A percentile compares a stretch with the other conserved stretches of the same genome.
These are phyloP conservation scores for Micrastur ruficollis DNA, from an alignment of 2,797 vertebrate genomes.

Conservation along the genomic window DNA sequence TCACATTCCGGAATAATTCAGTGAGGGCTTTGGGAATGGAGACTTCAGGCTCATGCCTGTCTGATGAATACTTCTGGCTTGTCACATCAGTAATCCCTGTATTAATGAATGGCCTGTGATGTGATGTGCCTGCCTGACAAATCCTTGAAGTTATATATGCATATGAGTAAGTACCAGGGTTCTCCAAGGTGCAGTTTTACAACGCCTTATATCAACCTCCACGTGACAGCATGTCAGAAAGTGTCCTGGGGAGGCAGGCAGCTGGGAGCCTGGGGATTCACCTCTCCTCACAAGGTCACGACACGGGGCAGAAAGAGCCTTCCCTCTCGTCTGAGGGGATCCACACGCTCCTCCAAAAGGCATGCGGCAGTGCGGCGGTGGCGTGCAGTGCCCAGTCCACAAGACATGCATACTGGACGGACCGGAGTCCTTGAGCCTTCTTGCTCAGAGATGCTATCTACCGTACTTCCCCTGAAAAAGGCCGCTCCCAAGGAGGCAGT, in stretches of 20 bases:
- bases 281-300: neutral
- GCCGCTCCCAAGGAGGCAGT: neutral
- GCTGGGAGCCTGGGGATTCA: neutral
- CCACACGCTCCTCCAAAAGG: neutral
- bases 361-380: accelerated
- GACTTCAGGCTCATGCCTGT: neutral
- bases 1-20: neutral
- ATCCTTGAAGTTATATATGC: neutral
- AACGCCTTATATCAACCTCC: neutral
- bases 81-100: constrained; percentile 28
- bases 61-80: constrained; percentile 43
- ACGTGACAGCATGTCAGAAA: neutral
- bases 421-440: neutral
- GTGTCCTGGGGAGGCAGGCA: neutral
- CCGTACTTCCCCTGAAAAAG: neutral
- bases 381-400: neutral
- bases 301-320: neutral
- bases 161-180: neutral
- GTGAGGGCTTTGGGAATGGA: neutral
- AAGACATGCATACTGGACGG: accelerated
- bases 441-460: neutral
- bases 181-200: neutral
- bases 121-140: constrained; percentile 24
- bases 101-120: neutral
- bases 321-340: neutral